These are phyloP conservation scores for Apteryx owenii DNA, from an alignment of 2,113 vertebrate species.

Conservation along the genomic window DNA sequence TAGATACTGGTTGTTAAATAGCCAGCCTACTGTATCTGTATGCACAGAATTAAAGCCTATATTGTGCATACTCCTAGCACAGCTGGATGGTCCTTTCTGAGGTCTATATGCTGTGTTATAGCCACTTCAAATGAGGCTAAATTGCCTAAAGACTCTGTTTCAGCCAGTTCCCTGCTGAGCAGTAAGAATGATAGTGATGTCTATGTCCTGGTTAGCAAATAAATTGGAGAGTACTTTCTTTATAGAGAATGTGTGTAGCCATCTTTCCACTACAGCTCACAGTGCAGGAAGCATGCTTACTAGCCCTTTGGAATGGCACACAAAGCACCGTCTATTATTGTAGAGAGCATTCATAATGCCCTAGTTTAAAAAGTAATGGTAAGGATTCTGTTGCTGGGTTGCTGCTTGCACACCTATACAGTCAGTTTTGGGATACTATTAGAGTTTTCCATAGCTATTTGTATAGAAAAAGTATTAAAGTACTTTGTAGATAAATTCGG, in stretches of 20 bases:
- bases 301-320: background rate
- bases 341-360: background rate
- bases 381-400: background rate
- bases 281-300: background rate
- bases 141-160: background rate
- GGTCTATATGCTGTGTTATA: background rate
- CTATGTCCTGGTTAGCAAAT: background rate
- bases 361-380: background rate
- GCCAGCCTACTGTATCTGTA: background rate
- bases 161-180: background rate
- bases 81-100: background rate
- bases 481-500: background rate
- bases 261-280: background rate
- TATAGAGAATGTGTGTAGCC: background rate
- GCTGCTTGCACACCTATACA: background rate
- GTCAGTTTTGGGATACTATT: background rate
- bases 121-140: background rate
- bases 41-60: background rate
- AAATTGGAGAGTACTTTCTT: background rate
- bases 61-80: background rate
- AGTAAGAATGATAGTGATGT: background rate
- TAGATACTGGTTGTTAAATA: background rate
- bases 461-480: background rate
- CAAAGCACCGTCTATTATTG: background rate
- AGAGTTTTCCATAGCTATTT: background rate